Conservation (phyloP, 1,140 invertebrate genomes). For the Listronotus bonariensis region DNA sequence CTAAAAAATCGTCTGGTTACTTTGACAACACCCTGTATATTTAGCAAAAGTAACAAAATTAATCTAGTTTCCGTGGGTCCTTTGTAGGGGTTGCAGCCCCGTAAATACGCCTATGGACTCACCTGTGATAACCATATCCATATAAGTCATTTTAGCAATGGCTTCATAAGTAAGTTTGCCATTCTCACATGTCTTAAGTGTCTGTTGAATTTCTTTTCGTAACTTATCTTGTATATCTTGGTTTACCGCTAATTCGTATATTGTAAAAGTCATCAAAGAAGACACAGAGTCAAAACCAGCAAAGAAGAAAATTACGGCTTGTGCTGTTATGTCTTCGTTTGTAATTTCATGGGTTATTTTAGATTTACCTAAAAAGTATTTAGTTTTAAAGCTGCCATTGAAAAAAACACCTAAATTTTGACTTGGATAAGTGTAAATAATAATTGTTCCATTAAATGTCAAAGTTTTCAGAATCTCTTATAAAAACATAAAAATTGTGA, state of each 20-base stretch:
- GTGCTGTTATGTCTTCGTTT: conserved; percentile 50
- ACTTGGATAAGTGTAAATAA: too few species aligned
- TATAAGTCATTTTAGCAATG: conserved; percentile 58
- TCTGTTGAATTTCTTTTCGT: conserved; percentile 52
- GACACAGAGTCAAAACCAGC: conserved; percentile 58
- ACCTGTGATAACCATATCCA: conserved; percentile 61
- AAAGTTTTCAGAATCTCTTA: too few species aligned
- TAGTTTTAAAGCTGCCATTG: not conserved
- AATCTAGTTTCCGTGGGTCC: too few species aligned
- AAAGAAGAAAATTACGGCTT: conserved; percentile 56
- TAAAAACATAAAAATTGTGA: too few species aligned
- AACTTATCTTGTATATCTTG: conserved; percentile 59
- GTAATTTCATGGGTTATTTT: conserved; percentile 23
- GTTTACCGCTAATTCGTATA: conserved; percentile 60
- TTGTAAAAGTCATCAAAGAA: conserved; percentile 52
- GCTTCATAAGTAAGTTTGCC: conserved; percentile 54
- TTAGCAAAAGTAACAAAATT: too few species aligned
- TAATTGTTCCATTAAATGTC: too few species aligned
- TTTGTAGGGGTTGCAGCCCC: too few species aligned
- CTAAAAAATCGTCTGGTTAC: too few species aligned
- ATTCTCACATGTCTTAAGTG: conserved; percentile 40
- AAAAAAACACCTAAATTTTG: not conserved
- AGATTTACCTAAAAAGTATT: conserved; percentile 50
- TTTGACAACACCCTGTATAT: too few species aligned
- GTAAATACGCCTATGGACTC: too few species aligned